Evolutionary conservation across 2,888 invertebrate species (phyloP).

Genomic region (Ceramica pisi): DNA sequence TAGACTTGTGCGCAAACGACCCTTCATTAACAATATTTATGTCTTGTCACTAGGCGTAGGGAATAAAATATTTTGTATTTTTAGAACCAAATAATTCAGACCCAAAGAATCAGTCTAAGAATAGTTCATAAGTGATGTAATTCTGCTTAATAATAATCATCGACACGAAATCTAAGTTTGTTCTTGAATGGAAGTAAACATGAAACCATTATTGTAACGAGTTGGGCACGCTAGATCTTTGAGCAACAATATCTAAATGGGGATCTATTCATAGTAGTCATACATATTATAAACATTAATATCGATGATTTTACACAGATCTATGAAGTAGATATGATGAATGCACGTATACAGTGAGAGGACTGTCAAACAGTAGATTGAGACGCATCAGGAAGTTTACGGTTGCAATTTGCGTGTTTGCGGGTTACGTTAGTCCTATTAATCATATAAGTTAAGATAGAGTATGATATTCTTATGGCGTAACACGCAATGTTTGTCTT

Average conservation of each 20-base stretch:
- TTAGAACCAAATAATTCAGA: not conserved
- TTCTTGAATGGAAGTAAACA: constrained; percentile 35
- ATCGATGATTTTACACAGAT: constrained; percentile 12
- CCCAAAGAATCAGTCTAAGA: constrained; percentile 1
- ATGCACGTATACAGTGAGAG: constrained; percentile 1
- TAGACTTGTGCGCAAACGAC: constrained; percentile 48
- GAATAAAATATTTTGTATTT: constrained; percentile 7
- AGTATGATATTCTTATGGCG: not conserved
- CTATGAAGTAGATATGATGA: constrained; percentile 12
- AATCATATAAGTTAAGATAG: not conserved
- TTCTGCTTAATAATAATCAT: not conserved
- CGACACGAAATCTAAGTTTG: constrained; percentile 1
- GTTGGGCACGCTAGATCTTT: constrained; percentile 18
- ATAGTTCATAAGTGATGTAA: constrained; percentile 15
- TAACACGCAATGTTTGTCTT: not conserved
- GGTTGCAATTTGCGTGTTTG: not conserved
- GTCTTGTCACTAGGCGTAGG: constrained; percentile 51
- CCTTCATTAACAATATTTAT: constrained; percentile 64
- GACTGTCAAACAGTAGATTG: not conserved
- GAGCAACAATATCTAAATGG: constrained; percentile 32
- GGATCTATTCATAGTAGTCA: constrained; percentile 24
- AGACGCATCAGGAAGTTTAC: not conserved
- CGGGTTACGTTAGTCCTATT: not conserved
- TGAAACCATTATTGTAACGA: constrained; percentile 30
- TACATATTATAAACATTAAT: constrained; percentile 20